Base-by-base conservation (phyloP, 1,140 invertebrate species). In the Latrodectus geometricus region DNA sequence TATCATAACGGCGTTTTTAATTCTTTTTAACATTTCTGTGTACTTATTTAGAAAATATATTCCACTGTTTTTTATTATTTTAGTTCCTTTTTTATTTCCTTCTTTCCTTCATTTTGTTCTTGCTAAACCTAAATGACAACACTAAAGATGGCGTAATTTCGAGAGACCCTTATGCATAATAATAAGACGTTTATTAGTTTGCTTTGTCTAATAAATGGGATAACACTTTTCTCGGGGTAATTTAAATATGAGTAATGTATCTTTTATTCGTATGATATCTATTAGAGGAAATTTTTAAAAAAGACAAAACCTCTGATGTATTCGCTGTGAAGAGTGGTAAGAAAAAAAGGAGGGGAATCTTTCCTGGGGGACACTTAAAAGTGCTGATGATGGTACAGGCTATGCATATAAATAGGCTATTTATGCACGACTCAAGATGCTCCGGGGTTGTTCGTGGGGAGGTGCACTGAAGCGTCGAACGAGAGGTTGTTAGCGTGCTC, bases 111-210 rank as follows among this genome's bases (percentile, higher is more conserved):
- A 35, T 35, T 35, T 35, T 35, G 35, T 35, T 61, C 54, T 2
- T 4, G 11, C 54, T 61, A 14, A 61, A 8, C 54, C 17, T 61
- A 61, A 61, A 61, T 61, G 11, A 17, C 54, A 8, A 17, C 17
- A 61, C 54, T 61, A 61, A 61, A 61, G 54, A 61, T 48, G 1
- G 21, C 74, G 23, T 20, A 61, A 61, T 74, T 56, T 15, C 74
- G 21, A 14, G 3, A 17, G 4, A n/a, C 74, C n/a, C 74, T 61
- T 76, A 76, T 68, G 76, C 76, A 78, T 78, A 78, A 50, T 68
- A 78, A 78, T 78, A 78, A 17, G 65, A 78, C 56, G 23, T 78
- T 78, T 78, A 78, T 78, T 78, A 78, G 56, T 78, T 78, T 68
- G 15, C 11, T 9, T 78, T n/a, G 12, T 35, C 8, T 66, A 78